Conservation (phyloP, 2,797 vertebrate genomes). For the Sphenodon punctatus region DNA sequence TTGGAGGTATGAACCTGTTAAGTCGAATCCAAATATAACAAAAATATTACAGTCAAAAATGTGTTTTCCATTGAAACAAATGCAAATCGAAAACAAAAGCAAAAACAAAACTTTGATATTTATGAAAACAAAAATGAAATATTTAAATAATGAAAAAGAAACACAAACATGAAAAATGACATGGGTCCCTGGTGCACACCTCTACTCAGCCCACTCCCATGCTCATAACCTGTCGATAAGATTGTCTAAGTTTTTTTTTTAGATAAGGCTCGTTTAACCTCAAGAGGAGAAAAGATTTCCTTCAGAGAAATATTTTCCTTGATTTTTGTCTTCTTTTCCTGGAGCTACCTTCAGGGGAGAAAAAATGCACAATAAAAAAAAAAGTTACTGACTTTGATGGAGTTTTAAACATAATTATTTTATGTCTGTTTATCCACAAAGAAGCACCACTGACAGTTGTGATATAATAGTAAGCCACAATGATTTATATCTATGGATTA, state of each 20-base stretch:
- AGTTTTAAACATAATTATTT: conserved; percentile 59
- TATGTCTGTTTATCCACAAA: conserved; percentile 54
- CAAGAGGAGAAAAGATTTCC: background rate
- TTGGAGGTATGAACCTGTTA: too few species aligned
- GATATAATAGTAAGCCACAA: conserved; percentile 23
- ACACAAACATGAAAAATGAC: too few species aligned
- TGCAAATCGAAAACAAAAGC: too few species aligned
- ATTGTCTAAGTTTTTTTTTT: background rate
- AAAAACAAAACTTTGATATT: too few species aligned
- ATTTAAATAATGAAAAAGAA: too few species aligned
- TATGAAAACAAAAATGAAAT: too few species aligned
- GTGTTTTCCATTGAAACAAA: too few species aligned
- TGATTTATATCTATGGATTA: conserved; percentile 74
- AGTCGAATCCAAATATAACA: too few species aligned
- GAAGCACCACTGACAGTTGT: conserved; percentile 19
- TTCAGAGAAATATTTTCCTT: background rate
- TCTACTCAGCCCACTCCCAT: too few species aligned
- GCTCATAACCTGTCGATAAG: background rate
- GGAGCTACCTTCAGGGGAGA: background rate
- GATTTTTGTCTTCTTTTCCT: background rate
- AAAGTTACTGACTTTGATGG: conserved; percentile 19
- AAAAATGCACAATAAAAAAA: background rate
- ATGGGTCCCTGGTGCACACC: too few species aligned
- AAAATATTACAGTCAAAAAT: too few species aligned
- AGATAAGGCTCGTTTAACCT: background rate